These are phyloP conservation scores for Hoplostethus atlanticus DNA, from an alignment of 2,797 vertebrate genomes.

Conservation along the genomic window DNA sequence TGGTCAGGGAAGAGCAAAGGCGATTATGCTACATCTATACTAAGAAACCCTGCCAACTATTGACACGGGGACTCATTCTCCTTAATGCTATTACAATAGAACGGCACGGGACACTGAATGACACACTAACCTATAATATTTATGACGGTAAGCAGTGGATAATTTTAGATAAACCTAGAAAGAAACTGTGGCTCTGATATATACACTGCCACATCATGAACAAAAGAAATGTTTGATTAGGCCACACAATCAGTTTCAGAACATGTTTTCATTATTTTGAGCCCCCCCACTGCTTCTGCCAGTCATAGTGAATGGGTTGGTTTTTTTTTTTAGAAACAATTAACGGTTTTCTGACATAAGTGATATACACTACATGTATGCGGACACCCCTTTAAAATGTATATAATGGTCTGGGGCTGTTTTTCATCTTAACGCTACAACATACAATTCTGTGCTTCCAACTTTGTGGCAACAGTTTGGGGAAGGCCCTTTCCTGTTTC, in stretches of 20 bases:
- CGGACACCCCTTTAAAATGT: too few species aligned
- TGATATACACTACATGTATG: too few species aligned
- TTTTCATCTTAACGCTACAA: too few species aligned
- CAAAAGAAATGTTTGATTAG: not conserved
- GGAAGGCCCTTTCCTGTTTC: too few species aligned
- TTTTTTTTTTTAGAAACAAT: too few species aligned
- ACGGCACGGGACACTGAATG: not conserved
- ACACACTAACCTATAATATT: not conserved
- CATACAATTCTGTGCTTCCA: too few species aligned
- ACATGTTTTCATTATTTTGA: too few species aligned
- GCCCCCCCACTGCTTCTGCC: too few species aligned
- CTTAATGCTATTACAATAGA: not conserved
- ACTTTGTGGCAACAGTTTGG: too few species aligned
- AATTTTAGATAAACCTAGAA: not conserved
- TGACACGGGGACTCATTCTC: not conserved
- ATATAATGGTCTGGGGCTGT: too few species aligned
- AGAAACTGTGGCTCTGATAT: not conserved
- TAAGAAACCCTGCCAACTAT: not conserved
- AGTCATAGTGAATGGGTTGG: too few species aligned
- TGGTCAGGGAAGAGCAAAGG: slow-evolving; percentile 48
- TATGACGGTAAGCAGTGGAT: not conserved
- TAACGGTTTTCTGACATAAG: too few species aligned
- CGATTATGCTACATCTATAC: slow-evolving; percentile 12
- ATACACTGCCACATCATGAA: not conserved
- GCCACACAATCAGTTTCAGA: not conserved